phyloP scores from a whole-genome alignment of 2,113 vertebrate species.

The Cephalopholis sonnerati region DNA sequence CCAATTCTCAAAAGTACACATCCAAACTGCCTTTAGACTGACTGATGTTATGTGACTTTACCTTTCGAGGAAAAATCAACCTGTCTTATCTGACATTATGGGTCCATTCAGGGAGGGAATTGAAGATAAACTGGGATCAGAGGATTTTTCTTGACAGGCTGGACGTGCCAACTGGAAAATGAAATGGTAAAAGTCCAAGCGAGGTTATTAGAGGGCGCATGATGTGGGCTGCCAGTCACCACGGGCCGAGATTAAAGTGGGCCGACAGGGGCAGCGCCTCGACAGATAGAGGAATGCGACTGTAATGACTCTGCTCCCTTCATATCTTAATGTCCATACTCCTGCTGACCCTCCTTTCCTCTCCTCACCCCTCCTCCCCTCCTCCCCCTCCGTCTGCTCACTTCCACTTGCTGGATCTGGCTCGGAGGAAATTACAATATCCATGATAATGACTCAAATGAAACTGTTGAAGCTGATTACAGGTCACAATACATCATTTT shows the following conservation, averaged over 20 bases:
- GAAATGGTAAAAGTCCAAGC: slow-evolving; percentile 66
- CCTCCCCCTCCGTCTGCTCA: slow-evolving; percentile 21
- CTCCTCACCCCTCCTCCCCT: not conserved
- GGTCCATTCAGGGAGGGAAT: slow-evolving; percentile 53
- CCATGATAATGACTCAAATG: slow-evolving; percentile 79
- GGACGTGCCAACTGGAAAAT: slow-evolving; percentile 59
- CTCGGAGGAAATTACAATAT: slow-evolving; percentile 78
- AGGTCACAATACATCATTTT: slow-evolving; percentile 81
- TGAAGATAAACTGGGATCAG: slow-evolving; percentile 62
- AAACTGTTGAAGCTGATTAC: slow-evolving; percentile 79
- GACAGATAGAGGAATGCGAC: slow-evolving; percentile 75
- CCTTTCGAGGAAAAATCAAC: slow-evolving; percentile 37
- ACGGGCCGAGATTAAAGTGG: slow-evolving; percentile 68
- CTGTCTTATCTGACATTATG: slow-evolving; percentile 63
- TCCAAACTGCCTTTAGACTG: slow-evolving; percentile 33
- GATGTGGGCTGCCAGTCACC: slow-evolving; percentile 71
- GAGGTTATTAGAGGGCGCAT: slow-evolving; percentile 67
- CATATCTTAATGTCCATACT: slow-evolving; percentile 75
- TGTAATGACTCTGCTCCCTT: slow-evolving; percentile 67
- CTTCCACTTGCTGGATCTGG: slow-evolving; percentile 52
- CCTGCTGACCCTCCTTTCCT: slow-evolving; percentile 49
- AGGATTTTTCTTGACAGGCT: slow-evolving; percentile 62
- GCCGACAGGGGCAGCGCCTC: slow-evolving; percentile 52
- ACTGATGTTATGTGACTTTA: slow-evolving; percentile 43
- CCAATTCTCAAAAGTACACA: slow-evolving; percentile 27